Percentiles rank a stretch among this genome's conserved stretches.
Conservation (phyloP, 1,140 invertebrate genomes). For the Chymomyza costata region DNA sequence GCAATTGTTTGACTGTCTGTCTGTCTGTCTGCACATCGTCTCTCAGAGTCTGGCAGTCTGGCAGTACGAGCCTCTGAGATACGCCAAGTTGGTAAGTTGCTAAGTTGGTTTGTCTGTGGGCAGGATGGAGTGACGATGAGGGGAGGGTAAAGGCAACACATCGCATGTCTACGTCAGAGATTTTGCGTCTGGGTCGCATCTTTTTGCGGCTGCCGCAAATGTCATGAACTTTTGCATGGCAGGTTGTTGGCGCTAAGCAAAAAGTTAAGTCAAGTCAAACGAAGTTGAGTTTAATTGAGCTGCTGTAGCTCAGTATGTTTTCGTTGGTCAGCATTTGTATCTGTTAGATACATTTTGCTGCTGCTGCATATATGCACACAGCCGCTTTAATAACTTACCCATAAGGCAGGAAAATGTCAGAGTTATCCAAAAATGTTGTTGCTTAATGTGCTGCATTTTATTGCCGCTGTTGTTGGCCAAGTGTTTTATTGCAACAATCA, state of each 20-base stretch:
- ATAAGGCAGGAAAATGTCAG: conserved; percentile 68
- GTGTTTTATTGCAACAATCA: too few relatives aligned
- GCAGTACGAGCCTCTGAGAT: too few relatives aligned
- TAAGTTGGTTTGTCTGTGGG: too few relatives aligned
- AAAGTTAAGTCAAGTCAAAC: too few relatives aligned
- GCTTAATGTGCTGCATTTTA: conserved; percentile 42
- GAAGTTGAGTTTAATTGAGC: not conserved
- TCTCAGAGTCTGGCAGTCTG: not conserved
- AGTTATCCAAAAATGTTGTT: conserved; percentile 66
- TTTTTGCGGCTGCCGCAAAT: conserved; percentile 34
- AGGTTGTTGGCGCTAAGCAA: too few relatives aligned
- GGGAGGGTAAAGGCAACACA: too few relatives aligned
- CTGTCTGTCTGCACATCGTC: not conserved
- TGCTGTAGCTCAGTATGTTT: not conserved
- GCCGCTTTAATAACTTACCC: conserved; percentile 55
- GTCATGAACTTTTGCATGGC: conserved; percentile 70
- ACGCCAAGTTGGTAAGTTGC: too few relatives aligned
- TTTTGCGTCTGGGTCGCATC: not conserved
- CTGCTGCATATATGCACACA: conserved; percentile 21
- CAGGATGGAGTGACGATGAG: too few relatives aligned
- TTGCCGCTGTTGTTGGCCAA: conserved; percentile 33
- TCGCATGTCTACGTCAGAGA: not conserved
- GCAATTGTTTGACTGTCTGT: not conserved
- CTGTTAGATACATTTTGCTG: conserved; percentile 53
- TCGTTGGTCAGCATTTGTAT: conserved; percentile 37